These are phyloP conservation scores for Orius laevigatus DNA, from an alignment of 1,140 invertebrate species.

Conservation along the genomic window DNA sequence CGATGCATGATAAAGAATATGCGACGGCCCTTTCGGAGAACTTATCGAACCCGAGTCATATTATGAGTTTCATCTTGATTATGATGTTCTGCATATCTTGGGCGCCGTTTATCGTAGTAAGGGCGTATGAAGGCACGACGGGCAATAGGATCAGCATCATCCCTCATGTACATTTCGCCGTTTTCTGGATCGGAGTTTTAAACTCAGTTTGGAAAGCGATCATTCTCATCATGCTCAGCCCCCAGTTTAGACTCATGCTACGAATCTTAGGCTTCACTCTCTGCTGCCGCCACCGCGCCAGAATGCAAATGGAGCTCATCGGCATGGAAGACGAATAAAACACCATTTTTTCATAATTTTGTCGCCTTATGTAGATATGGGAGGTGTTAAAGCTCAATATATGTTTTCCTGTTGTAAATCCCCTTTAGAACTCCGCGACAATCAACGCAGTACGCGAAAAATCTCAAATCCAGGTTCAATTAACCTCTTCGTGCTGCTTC, in stretches of 20 bases:
- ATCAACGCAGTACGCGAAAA: background rate
- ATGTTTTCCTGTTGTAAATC: background rate
- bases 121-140: constrained; percentile 32
- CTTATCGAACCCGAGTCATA: constrained; percentile 79
- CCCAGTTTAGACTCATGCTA: constrained; percentile 74
- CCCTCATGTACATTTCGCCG: constrained; percentile 75
- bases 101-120: constrained; percentile 72
- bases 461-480: too few relatives aligned
- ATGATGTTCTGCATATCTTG: constrained; percentile 81
- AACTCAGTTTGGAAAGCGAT: constrained; percentile 91
- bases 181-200: constrained; percentile 84
- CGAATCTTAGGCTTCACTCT: constrained; percentile 76
- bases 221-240: constrained; percentile 72
- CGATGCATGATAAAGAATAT: constrained; percentile 85
- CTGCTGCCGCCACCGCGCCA: constrained; percentile 61
- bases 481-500: background rate
- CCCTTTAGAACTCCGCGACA: background rate
- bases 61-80: constrained; percentile 85
- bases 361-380: constrained; percentile 1
- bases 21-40: constrained; percentile 80
- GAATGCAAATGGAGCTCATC: constrained; percentile 62
- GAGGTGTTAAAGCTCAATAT: too few relatives aligned
- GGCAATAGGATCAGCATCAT: constrained; percentile 38
- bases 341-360: background rate
- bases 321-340: constrained; percentile 62